Conservation (phyloP, 2,797 vertebrate species). For the Tiaroga cobitis region DNA sequence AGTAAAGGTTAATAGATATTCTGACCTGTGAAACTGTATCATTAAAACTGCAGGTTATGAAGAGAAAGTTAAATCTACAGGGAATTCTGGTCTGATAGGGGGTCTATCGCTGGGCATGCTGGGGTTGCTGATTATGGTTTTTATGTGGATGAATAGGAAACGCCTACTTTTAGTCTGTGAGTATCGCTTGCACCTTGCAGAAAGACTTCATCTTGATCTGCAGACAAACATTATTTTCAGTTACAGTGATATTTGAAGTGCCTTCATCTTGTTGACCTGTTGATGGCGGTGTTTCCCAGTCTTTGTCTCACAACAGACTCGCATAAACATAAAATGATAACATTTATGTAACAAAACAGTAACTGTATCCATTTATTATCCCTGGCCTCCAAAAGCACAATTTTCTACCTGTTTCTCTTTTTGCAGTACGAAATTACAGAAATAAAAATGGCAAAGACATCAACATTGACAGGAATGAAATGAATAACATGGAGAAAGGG, state of each 20-base stretch:
- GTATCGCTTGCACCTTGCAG: background rate
- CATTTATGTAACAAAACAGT: background rate
- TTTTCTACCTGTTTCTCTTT: background rate
- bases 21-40: background rate
- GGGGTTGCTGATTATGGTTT: slow-evolving; percentile 48
- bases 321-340: background rate
- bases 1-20: background rate
- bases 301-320: background rate
- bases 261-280: background rate
- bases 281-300: slow-evolving; percentile 10
- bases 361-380: background rate
- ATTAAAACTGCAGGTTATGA: slow-evolving; percentile 23
- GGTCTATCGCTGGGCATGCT: slow-evolving; percentile 45
- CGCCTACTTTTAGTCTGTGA: slow-evolving; percentile 28
- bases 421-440: slow-evolving; percentile 11
- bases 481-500: background rate
- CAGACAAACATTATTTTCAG: background rate
- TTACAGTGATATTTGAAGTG: background rate
- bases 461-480: background rate
- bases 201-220: background rate
- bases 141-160: slow-evolving; percentile 50
- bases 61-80: fast-evolving
- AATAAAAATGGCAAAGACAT: background rate
- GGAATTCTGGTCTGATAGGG: background rate
- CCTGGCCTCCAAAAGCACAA: background rate